Percentiles rank a stretch among this genome's conserved stretches.
Conservation (phyloP, 92 coral and sea anemone species). For the Epizoanthus illoricatus region DNA sequence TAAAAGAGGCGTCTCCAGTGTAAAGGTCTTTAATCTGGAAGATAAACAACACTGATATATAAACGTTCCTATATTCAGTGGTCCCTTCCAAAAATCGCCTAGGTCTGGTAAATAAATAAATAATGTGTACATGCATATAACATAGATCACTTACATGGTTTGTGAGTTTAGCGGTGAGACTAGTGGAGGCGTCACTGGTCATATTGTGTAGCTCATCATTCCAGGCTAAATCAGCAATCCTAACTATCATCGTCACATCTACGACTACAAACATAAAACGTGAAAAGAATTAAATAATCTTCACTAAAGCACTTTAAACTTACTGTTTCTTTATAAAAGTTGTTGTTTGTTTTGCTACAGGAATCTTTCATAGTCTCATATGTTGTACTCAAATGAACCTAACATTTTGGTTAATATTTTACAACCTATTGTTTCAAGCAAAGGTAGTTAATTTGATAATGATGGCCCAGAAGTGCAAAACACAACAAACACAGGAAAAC, state of each 20-base stretch:
- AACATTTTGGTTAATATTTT: too few species aligned
- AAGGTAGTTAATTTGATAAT: too few species aligned
- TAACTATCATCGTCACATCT: background rate
- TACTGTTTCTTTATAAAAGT: too few species aligned
- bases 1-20: background rate
- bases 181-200: background rate
- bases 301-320: too few species aligned
- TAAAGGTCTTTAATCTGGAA: constrained; percentile 15
- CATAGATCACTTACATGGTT: background rate
- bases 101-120: background rate
- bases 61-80: background rate
- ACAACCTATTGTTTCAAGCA: too few species aligned
- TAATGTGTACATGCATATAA: background rate
- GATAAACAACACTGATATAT: background rate
- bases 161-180: background rate
- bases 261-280: background rate
- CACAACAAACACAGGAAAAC: too few species aligned
- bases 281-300: too few species aligned
- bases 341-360: too few species aligned
- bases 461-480: too few species aligned
- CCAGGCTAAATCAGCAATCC: background rate
- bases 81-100: background rate
- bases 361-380: too few species aligned
- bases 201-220: background rate
- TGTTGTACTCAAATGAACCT: too few species aligned